These are phyloP conservation scores for Umimayanthus chanpuru DNA, from an alignment of 92 coral and sea anemone genomes.

Conservation along the genomic window DNA sequence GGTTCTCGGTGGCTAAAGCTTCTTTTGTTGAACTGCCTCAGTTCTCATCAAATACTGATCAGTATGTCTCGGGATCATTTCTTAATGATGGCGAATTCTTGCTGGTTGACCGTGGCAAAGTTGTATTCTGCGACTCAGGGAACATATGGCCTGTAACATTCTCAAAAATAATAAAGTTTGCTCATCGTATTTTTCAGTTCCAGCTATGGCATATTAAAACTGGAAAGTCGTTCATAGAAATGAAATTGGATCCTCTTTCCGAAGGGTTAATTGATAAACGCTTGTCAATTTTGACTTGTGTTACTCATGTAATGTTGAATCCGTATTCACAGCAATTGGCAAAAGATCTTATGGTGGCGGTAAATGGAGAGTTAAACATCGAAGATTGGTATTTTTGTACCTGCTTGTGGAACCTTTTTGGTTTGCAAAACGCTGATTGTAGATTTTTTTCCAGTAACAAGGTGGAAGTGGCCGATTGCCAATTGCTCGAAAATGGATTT, in stretches of 20 bases:
- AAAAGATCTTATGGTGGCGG: not conserved
- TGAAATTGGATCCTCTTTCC: not conserved
- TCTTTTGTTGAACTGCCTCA: no score
- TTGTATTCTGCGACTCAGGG: no score
- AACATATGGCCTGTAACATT: no score
- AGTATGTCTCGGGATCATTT: no score
- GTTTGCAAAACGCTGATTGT: not conserved
- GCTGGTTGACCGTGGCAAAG: no score
- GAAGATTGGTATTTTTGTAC: not conserved
- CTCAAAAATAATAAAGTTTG: not conserved
- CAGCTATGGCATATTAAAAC: not conserved
- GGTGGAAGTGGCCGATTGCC: not conserved
- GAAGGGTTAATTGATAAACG: not conserved
- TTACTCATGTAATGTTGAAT: not conserved
- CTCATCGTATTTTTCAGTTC: not conserved
- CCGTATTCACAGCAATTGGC: not conserved
- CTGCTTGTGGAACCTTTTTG: not conserved
- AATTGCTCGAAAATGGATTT: not conserved
- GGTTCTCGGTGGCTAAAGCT: no score
- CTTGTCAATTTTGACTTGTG: not conserved
- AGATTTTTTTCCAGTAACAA: no score
- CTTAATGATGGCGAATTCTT: no score
- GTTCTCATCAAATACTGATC: no score
- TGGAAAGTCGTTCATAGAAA: not conserved
- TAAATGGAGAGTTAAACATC: constrained; percentile 2